Percentiles rank a stretch among this genome's conserved stretches.
phyloP scores from a whole-genome alignment of 2,113 vertebrate species.

The Ochotona curzoniae region DNA sequence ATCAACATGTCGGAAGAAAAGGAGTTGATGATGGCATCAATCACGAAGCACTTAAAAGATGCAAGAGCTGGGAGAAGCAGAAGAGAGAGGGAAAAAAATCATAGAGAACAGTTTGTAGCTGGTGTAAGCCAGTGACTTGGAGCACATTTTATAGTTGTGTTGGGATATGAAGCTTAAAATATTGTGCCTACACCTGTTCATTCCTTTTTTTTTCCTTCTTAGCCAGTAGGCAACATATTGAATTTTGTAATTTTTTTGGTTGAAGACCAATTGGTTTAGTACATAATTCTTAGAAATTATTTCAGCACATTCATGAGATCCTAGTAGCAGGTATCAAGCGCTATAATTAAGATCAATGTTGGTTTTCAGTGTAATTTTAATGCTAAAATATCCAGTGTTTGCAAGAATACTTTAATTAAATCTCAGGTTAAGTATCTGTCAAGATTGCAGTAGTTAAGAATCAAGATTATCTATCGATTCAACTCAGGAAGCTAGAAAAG shows the following conservation, averaged over 20 bases:
- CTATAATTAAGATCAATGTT: neutral
- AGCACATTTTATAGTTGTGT: constrained; percentile 19
- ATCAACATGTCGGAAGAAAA: constrained; percentile 59
- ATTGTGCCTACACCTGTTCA: neutral
- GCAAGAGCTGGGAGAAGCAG: constrained; percentile 13
- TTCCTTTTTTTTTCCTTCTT: neutral
- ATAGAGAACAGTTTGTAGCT: constrained; percentile 2
- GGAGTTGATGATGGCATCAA: constrained; percentile 61
- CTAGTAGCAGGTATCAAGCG: neutral
- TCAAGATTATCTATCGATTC: neutral
- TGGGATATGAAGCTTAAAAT: constrained; percentile 34
- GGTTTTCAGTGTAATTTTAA: neutral
- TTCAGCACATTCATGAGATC: neutral
- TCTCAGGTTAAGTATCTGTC: constrained; percentile 9
- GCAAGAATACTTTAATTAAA: neutral
- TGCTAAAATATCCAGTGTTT: constrained; percentile 2
- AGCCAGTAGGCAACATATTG: neutral
- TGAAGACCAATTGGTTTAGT: neutral
- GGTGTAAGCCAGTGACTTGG: constrained; percentile 44
- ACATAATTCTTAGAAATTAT: neutral
- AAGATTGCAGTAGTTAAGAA: neutral
- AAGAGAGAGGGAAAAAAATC: constrained; percentile 20
- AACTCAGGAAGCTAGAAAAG: neutral
- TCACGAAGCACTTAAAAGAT: constrained; percentile 59
- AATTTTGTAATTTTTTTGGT: neutral